Conservation (phyloP, 92 coral and sea anemone genomes). For the Metridium senile region DNA sequence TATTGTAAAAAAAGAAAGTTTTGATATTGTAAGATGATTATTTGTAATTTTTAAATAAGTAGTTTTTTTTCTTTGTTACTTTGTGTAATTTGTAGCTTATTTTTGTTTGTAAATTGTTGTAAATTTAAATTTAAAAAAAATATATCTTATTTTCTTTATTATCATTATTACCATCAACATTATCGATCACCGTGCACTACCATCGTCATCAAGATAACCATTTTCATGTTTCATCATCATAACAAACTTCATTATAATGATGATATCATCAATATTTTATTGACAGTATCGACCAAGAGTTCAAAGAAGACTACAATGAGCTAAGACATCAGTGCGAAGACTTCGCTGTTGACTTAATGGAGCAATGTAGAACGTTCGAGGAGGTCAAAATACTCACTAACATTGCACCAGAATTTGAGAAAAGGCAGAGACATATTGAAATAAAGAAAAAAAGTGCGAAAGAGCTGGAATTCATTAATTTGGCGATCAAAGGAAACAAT, state of each 20-base stretch:
- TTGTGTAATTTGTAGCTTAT: too few species aligned
- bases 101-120: too few species aligned
- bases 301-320: conserved; percentile 46
- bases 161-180: neutral
- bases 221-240: neutral
- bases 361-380: conserved; percentile 64
- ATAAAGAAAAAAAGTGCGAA: conserved; percentile 29
- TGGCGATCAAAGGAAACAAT: conserved; percentile 58
- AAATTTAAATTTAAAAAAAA: too few species aligned
- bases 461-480: conserved; percentile 52
- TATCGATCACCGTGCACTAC: too few species aligned
- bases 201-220: too few species aligned
- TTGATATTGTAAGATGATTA: too few species aligned
- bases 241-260: neutral
- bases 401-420: conserved; percentile 42
- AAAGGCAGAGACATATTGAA: conserved; percentile 25
- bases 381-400: conserved; percentile 59
- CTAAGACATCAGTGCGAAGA: conserved; percentile 55
- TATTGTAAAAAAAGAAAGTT: too few species aligned
- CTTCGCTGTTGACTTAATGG: conserved; percentile 65
- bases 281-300: conserved; percentile 42
- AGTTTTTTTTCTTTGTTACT: too few species aligned
- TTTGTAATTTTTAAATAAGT: too few species aligned
- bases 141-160: neutral
- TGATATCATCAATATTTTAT: neutral